Evolutionary conservation across 2,888 invertebrate species (phyloP).

Genomic region (Cheilosia grossa): DNA sequence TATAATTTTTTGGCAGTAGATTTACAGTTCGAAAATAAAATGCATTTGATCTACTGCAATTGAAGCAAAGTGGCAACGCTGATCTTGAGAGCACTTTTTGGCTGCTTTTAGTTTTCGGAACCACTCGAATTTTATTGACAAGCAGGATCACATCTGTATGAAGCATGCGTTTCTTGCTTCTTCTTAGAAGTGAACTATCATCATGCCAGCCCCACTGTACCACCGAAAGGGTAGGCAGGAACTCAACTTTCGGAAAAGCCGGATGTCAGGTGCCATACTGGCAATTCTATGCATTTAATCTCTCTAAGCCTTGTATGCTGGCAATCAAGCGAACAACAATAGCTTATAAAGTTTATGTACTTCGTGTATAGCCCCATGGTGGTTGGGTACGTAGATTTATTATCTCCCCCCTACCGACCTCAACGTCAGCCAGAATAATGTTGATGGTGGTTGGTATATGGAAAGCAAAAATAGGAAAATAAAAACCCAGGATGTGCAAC

Average conservation of each 20-base stretch:
- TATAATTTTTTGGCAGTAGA: no score
- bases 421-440: conserved; percentile 34
- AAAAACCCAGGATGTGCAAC: conserved; percentile 15
- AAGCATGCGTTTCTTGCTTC: no score
- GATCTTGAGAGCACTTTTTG: no score
- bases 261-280: conserved; percentile 46
- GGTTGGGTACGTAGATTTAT: conserved; percentile 38
- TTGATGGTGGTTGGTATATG: conserved; percentile 7
- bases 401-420: conserved; percentile 16
- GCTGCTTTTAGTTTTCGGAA: no score
- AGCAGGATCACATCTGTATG: no score
- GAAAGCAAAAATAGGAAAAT: background rate
- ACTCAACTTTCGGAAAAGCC: background rate
- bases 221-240: background rate
- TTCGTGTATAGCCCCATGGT: conserved; percentile 2
- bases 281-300: conserved; percentile 52
- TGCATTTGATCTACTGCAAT: no score
- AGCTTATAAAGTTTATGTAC: conserved; percentile 31
- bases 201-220: conserved; percentile 14
- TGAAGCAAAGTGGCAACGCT: no score
- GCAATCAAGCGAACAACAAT: conserved; percentile 42
- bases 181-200: no score
- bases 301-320: conserved; percentile 30
- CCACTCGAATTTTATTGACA: no score
- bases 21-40: no score